Conservation (phyloP, 2,797 vertebrate species). For the Sebastes steindachneri region DNA sequence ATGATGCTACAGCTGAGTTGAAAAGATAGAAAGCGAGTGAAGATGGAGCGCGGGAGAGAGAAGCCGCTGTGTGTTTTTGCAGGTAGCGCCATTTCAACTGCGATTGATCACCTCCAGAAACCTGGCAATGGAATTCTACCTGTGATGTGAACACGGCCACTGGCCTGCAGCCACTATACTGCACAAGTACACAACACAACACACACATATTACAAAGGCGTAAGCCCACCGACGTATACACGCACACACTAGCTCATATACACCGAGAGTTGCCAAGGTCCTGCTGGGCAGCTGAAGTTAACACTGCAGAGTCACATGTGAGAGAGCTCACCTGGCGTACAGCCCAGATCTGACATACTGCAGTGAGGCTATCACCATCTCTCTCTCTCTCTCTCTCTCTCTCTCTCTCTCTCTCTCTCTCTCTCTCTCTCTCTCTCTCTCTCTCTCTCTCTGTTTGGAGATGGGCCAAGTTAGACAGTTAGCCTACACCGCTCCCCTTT, state of each 20-base stretch:
- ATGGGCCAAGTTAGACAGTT: conserved; percentile 52
- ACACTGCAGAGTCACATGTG: conserved; percentile 70
- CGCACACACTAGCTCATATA: neutral
- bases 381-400: conserved; percentile 21
- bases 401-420: conserved; percentile 8
- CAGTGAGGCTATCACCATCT: conserved; percentile 45
- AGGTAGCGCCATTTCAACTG: conserved; percentile 18
- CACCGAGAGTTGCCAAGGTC: conserved; percentile 49
- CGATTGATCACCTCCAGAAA: conserved; percentile 45
- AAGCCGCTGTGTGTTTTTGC: conserved; percentile 16
- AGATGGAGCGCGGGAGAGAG: neutral
- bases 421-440: conserved; percentile 18
- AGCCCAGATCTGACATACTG: conserved; percentile 68
- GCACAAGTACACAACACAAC: conserved; percentile 12
- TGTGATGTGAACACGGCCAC: conserved; percentile 33
- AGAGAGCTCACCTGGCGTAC: conserved; percentile 65
- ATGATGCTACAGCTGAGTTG: neutral
- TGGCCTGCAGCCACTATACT: conserved; percentile 37
- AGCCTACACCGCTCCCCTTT: conserved; percentile 42
- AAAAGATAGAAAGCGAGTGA: neutral
- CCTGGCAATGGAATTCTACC: conserved; percentile 29
- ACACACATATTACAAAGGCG: conserved; percentile 1
- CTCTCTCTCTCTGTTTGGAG: conserved; percentile 26
- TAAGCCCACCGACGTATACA: neutral
- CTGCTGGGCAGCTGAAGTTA: conserved; percentile 69